These are phyloP conservation scores for Megaceryle alcyon DNA, from an alignment of 2,797 vertebrate species.

Conservation along the genomic window DNA sequence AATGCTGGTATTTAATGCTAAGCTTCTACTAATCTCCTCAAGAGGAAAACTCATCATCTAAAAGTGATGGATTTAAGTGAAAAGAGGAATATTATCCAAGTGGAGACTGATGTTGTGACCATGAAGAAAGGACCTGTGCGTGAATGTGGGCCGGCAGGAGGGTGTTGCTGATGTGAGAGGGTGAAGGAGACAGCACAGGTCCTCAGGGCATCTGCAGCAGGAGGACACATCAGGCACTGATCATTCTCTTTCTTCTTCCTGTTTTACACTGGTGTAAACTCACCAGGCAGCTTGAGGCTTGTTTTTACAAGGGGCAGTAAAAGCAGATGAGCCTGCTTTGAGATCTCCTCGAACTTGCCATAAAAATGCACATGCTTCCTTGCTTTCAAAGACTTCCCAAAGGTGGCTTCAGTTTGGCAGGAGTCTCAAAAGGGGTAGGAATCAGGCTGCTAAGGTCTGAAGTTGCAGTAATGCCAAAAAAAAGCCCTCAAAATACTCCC, in stretches of 20 bases:
- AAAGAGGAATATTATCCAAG: background rate
- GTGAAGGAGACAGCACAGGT: background rate
- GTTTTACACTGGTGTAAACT: background rate
- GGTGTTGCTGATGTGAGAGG: background rate
- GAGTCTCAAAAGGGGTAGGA: background rate
- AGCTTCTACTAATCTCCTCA: background rate
- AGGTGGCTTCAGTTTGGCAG: background rate
- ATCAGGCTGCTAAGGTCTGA: background rate
- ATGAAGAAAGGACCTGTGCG: background rate
- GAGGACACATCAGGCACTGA: background rate
- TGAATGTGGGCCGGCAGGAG: background rate
- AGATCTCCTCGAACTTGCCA: background rate
- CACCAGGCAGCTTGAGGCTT: background rate
- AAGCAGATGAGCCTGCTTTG: background rate
- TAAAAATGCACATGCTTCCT: accelerated
- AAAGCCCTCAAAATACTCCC: too few relatives aligned
- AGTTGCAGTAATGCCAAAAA: background rate
- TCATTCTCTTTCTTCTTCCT: background rate
- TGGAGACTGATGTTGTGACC: background rate
- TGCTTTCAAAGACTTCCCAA: background rate
- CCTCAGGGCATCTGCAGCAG: background rate
- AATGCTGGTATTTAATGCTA: background rate
- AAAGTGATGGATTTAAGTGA: background rate
- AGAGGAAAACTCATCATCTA: background rate
- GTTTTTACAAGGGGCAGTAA: background rate